These are phyloP conservation scores for Hylaea fasciaria DNA, from an alignment of 2,888 invertebrate species.

Conservation along the genomic window DNA sequence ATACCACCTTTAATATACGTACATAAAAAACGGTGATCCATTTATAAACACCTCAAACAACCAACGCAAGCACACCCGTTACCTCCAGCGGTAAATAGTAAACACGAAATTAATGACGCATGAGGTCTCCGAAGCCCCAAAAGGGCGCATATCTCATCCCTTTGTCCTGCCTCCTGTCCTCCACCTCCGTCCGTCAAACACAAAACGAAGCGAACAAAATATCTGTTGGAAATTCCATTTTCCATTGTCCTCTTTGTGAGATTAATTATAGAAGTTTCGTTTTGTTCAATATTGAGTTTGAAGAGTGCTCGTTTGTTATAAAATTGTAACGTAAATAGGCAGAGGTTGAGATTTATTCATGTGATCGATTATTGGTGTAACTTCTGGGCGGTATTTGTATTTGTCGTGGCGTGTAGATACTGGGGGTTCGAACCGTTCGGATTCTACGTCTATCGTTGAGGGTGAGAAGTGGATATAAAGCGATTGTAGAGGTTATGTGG, in stretches of 20 bases:
- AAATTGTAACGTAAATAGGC: conserved; percentile 19
- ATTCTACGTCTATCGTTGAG: no score
- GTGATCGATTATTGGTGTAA: no score
- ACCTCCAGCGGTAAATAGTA: conserved; percentile 14
- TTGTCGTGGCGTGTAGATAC: no score
- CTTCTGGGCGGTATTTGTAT: no score
- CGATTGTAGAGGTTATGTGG: no score
- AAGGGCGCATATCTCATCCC: conserved; percentile 30
- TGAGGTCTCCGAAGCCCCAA: conserved; percentile 13
- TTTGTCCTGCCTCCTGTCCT: conserved; percentile 23
- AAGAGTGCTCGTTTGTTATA: conserved; percentile 21
- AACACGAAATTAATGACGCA: conserved; percentile 35
- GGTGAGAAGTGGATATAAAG: no score
- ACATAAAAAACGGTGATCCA: background rate
- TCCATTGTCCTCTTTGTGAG: conserved; percentile 28
- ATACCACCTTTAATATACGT: no score
- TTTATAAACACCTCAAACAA: conserved; percentile 1
- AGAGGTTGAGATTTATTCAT: background rate
- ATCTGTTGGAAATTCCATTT: conserved; percentile 6
- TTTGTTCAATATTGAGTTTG: conserved; percentile 24
- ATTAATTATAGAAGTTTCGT: conserved; percentile 35
- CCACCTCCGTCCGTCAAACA: conserved; percentile 27
- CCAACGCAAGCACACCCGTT: conserved; percentile 2
- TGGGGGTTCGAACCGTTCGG: no score
- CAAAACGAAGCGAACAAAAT: conserved; percentile 25